These are phyloP conservation scores for Crambe crambe DNA, from an alignment of 37 sponge, comb jelly and placozoan species.

Conservation along the genomic window DNA sequence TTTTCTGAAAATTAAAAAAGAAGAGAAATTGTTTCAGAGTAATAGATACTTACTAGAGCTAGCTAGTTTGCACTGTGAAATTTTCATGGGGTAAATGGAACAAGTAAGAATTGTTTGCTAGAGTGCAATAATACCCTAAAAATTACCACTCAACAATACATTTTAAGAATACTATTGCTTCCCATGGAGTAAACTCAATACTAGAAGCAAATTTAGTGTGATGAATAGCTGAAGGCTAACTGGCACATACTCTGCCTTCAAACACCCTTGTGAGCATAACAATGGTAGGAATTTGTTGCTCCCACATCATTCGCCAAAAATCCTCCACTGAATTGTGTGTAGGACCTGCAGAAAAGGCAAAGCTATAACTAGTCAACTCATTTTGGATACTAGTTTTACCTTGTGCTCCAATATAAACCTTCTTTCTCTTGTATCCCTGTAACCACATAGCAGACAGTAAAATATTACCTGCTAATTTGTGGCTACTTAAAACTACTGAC, in stretches of 20 bases:
- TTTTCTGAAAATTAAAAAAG: constrained; percentile 9
- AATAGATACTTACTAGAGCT: background rate
- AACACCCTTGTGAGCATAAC: constrained; percentile 53
- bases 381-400: background rate
- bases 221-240: too few relatives aligned
- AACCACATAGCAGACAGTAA: constrained; percentile 13
- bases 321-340: constrained; percentile 38
- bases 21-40: background rate
- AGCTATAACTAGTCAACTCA: too few relatives aligned
- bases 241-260: constrained; percentile 52
- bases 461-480: too few relatives aligned
- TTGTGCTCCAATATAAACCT: background rate
- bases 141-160: too few relatives aligned
- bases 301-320: constrained; percentile 75
- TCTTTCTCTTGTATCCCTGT: background rate
- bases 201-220: too few relatives aligned
- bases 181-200: too few relatives aligned
- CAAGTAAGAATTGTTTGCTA: too few relatives aligned
- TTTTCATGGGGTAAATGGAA: too few relatives aligned
- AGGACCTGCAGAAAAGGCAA: constrained; percentile 20
- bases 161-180: too few relatives aligned
- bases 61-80: too few relatives aligned
- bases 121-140: too few relatives aligned
- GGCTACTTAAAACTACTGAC: background rate
- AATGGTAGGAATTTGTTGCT: constrained; percentile 31